Conservation (phyloP, 2,113 vertebrate species). For the Aphyosemion australe region DNA sequence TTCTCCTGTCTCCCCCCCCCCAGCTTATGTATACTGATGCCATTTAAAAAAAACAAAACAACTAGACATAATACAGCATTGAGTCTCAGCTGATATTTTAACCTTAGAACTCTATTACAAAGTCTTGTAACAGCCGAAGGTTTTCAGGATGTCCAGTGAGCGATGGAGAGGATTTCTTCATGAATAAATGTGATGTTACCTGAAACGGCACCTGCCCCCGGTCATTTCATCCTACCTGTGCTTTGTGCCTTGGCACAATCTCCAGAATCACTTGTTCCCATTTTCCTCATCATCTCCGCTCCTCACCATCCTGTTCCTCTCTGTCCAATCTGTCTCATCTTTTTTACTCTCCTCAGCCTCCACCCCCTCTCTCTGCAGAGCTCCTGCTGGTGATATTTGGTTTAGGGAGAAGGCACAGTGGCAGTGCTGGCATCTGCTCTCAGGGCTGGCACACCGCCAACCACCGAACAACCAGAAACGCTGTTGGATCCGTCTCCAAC, state of each 20-base stretch:
- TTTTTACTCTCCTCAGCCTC: slow-evolving; percentile 14
- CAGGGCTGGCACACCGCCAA: slow-evolving; percentile 57
- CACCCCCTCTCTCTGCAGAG: slow-evolving; percentile 31
- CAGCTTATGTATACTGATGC: no score
- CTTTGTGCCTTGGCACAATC: background rate
- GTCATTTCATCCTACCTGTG: background rate
- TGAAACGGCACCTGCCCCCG: background rate
- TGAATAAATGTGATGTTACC: background rate
- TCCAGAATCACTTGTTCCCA: slow-evolving; percentile 10
- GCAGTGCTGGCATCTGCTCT: slow-evolving; percentile 64
- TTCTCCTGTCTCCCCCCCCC: background rate
- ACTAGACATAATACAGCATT: no score
- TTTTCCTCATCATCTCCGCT: slow-evolving; percentile 1
- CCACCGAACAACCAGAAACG: slow-evolving; percentile 52
- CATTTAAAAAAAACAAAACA: no score
- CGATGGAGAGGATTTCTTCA: background rate
- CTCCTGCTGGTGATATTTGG: slow-evolving; percentile 48
- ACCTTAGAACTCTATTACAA: background rate
- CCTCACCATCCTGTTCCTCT: slow-evolving; percentile 29
- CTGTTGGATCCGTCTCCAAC: slow-evolving; percentile 69
- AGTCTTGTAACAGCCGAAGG: background rate
- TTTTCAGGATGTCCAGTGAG: background rate
- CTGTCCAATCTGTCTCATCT: slow-evolving; percentile 33
- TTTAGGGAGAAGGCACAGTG: slow-evolving; percentile 44
- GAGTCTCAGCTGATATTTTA: background rate